A percentile compares a stretch with the other conserved stretches of the same genome.
Conservation (phyloP, 1,140 invertebrate genomes). For the Piezodorus guildinii region DNA sequence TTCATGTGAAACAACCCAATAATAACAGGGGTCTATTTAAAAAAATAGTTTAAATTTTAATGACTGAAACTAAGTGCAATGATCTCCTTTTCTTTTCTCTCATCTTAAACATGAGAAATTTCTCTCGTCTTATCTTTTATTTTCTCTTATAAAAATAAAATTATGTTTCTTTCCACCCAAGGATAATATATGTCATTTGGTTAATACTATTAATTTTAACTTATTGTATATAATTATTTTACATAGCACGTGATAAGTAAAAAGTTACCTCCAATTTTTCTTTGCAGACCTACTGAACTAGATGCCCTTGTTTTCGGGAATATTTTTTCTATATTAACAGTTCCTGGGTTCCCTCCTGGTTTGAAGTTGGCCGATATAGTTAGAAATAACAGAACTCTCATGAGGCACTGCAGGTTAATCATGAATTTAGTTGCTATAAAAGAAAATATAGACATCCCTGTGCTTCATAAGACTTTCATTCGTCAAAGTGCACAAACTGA, state of each 20-base stretch:
- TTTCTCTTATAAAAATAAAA: no score
- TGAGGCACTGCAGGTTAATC: slow-evolving; percentile 14
- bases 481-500: background rate
- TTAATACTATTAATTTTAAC: slow-evolving; percentile 1
- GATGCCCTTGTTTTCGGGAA: slow-evolving; percentile 65
- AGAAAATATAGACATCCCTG: background rate
- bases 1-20: no score
- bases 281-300: slow-evolving; percentile 48
- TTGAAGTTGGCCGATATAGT: slow-evolving; percentile 15
- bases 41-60: no score
- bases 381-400: background rate
- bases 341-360: slow-evolving; percentile 13
- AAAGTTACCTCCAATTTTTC: background rate
- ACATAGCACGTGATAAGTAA: background rate
- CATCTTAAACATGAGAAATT: no score
- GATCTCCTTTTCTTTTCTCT: no score
- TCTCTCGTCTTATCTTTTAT: no score
- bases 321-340: slow-evolving; percentile 46
- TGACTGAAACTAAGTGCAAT: no score
- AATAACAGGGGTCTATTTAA: no score
- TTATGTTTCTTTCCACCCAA: no score
- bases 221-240: no score
- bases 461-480: background rate
- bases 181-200: no score
- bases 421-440: background rate